phyloP scores from a whole-genome alignment of 2,797 vertebrate species.

The Thaleichthys pacificus region DNA sequence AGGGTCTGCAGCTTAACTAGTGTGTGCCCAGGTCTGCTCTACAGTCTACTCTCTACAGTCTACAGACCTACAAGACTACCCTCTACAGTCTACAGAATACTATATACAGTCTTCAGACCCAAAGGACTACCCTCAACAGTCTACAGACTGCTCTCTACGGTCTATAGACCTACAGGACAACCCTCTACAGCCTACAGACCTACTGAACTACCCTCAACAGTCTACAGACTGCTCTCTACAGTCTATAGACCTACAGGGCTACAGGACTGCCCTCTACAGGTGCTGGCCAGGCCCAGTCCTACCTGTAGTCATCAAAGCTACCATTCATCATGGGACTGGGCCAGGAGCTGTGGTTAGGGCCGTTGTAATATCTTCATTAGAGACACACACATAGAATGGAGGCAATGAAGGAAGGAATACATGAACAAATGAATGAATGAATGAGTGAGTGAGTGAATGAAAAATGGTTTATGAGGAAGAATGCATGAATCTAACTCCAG shows the following conservation, averaged over 20 bases:
- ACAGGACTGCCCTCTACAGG: background rate
- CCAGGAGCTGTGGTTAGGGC: slow-evolving; percentile 72
- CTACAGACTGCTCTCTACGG: background rate
- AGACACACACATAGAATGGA: slow-evolving; percentile 1
- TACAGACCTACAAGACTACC: too few species aligned
- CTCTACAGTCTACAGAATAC: background rate
- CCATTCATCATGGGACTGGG: slow-evolving; percentile 82
- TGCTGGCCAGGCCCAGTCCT: slow-evolving; percentile 26
- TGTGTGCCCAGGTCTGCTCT: too few species aligned
- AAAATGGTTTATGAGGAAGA: too few species aligned
- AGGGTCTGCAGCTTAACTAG: too few species aligned
- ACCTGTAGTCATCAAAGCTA: slow-evolving; percentile 80
- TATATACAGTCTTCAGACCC: background rate
- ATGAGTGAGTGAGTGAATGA: background rate
- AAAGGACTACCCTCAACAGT: background rate
- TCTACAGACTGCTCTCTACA: background rate
- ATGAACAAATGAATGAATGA: slow-evolving; percentile 20
- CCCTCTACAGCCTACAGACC: background rate
- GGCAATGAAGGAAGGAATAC: background rate
- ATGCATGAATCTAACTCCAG: too few species aligned
- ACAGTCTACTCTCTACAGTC: too few species aligned
- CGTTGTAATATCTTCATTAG: slow-evolving; percentile 79
- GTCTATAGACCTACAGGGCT: background rate
- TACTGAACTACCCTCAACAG: background rate
- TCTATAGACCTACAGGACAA: background rate